Conservation (phyloP, 2,888 invertebrate species). For the Falcaria lacertinaria region DNA sequence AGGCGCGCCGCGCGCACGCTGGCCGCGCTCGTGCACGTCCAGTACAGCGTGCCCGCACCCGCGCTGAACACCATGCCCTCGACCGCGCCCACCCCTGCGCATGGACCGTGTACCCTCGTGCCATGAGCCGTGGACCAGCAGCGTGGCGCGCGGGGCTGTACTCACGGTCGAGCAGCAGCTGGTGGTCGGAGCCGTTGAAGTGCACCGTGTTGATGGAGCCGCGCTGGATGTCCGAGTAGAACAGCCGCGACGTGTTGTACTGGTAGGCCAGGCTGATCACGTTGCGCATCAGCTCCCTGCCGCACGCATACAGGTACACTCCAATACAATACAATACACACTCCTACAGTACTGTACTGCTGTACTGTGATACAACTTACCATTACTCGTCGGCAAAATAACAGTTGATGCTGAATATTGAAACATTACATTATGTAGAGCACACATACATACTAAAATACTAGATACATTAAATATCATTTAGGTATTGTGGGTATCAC, state of each 20-base stretch:
- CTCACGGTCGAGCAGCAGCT: conserved; percentile 84
- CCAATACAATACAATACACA: background rate
- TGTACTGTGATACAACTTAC: too few species aligned
- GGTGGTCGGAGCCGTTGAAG: conserved; percentile 89
- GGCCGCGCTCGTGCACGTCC: conserved; percentile 91
- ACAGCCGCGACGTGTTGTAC: conserved; percentile 83
- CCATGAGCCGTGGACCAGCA: background rate
- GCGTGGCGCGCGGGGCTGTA: conserved; percentile 5
- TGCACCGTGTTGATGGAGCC: conserved; percentile 90
- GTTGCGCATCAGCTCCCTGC: conserved; percentile 86
- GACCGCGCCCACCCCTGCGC: conserved; percentile 87
- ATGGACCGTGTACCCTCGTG: background rate
- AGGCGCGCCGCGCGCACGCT: conserved; percentile 37
- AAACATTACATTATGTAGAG: too few species aligned
- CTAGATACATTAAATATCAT: too few species aligned
- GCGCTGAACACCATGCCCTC: conserved; percentile 90
- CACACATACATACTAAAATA: too few species aligned
- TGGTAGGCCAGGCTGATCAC: conserved; percentile 92
- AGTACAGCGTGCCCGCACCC: conserved; percentile 84
- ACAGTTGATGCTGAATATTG: too few species aligned
- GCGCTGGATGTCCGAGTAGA: conserved; percentile 93
- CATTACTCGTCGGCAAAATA: too few species aligned
- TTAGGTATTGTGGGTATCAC: too few species aligned
- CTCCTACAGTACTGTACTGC: background rate
- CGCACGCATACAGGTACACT: background rate